Evolutionary conservation across 2,888 invertebrate genomes (phyloP).

Genomic region (Hydropsyche betteni): DNA sequence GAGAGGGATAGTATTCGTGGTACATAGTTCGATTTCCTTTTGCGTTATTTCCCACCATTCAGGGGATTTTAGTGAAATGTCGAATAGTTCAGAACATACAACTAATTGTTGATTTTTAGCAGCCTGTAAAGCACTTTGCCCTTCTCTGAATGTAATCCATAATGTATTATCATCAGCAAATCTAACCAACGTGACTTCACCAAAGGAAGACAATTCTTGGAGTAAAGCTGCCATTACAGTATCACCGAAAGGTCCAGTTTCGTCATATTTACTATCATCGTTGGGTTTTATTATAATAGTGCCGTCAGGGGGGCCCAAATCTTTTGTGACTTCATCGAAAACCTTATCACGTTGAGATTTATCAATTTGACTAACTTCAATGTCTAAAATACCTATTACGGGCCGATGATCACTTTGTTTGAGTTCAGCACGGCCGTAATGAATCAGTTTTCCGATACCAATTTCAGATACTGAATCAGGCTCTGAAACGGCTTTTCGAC

Average conservation of each 20-base stretch:
- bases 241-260: constrained; percentile 77
- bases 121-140: constrained; percentile 85
- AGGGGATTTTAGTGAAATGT: constrained; percentile 80
- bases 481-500: constrained; percentile 78
- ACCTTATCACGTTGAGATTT: constrained; percentile 78
- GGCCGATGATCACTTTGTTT: constrained; percentile 98
- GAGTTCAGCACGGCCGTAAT: constrained; percentile 93
- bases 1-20: constrained; percentile 85
- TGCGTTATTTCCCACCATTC: constrained; percentile 86
- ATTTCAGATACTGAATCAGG: constrained; percentile 72
- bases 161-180: constrained; percentile 85
- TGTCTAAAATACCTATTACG: constrained; percentile 89
- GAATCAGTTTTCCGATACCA: constrained; percentile 81
- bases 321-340: constrained; percentile 84
- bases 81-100: constrained; percentile 73
- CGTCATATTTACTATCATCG: constrained; percentile 65
- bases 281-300: constrained; percentile 80
- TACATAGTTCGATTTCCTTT: constrained; percentile 84
- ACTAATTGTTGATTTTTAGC: constrained; percentile 67
- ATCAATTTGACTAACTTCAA: constrained; percentile 85
- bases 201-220: constrained; percentile 83
- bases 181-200: constrained; percentile 89
- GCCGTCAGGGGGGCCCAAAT: constrained; percentile 94
- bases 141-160: constrained; percentile 92
- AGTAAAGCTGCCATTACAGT: constrained; percentile 81